Conservation (phyloP, 2,113 vertebrate species). For the Neolamprologus cancellatus region DNA sequence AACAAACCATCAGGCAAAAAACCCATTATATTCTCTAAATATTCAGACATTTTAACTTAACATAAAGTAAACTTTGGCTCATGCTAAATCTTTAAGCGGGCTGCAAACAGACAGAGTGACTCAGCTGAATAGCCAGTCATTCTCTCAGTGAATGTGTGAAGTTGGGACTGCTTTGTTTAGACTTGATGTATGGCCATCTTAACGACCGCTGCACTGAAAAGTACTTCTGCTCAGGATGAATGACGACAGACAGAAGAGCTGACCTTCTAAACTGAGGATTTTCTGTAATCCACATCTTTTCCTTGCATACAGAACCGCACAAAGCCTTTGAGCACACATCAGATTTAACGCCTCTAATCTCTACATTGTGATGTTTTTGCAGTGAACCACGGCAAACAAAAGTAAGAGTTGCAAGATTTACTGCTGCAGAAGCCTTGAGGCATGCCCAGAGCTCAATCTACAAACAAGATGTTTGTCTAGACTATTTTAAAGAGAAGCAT, state of each 20-base stretch:
- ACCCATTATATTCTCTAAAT: rapidly evolving
- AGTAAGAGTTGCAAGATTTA: background rate
- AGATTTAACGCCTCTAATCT: background rate
- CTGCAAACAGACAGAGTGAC: background rate
- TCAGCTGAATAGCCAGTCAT: background rate
- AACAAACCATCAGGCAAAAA: background rate
- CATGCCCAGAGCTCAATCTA: background rate
- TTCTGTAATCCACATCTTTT: background rate
- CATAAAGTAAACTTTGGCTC: background rate
- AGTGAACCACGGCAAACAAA: background rate
- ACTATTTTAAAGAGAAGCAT: background rate
- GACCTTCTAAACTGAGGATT: background rate
- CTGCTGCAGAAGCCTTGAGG: background rate
- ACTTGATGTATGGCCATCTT: background rate
- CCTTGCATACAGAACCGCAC: background rate
- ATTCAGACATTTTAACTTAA: background rate
- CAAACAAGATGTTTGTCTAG: background rate
- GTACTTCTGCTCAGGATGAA: background rate
- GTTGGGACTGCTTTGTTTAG: background rate
- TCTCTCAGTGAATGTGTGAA: background rate
- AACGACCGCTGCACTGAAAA: background rate
- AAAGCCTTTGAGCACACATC: background rate
- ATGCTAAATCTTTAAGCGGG: background rate
- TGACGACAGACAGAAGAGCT: background rate
- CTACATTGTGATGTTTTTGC: background rate